Conservation (phyloP, 2,888 invertebrate species). For the Dryococelus australis region DNA sequence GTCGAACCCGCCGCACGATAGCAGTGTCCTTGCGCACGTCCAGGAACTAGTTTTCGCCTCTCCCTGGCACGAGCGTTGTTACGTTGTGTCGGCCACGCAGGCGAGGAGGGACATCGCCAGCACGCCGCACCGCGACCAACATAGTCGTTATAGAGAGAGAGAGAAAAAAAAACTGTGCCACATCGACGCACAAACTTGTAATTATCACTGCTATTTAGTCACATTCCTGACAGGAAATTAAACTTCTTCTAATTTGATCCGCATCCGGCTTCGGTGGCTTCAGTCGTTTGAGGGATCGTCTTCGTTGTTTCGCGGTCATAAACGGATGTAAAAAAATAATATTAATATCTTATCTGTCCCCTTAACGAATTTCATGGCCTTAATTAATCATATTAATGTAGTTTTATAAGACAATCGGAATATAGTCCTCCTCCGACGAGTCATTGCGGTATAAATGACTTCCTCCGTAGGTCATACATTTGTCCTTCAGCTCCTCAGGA, state of each 20-base stretch:
- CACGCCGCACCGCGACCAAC: neutral
- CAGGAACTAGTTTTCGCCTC: neutral
- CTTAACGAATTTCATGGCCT: neutral
- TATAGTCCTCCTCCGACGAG: no score
- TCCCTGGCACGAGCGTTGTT: neutral
- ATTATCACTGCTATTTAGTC: neutral
- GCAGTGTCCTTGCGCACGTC: neutral
- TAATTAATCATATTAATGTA: neutral
- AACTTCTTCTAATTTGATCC: neutral
- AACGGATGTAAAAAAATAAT: neutral
- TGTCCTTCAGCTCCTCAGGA: no score
- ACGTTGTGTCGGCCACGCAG: neutral
- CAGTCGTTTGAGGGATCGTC: neutral
- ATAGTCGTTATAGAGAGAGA: no score
- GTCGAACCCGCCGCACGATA: no score
- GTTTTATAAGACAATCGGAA: no score
- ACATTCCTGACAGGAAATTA: neutral
- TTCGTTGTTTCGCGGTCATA: neutral
- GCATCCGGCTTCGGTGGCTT: neutral
- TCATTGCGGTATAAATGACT: no score
- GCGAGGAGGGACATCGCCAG: neutral
- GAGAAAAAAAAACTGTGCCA: neutral
- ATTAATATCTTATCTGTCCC: neutral
- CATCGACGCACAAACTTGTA: neutral
- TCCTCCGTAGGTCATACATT: no score